Evolutionary conservation across 53 echinoderm and acorn worm species (phyloP).

Genomic region (Pentamera pediparva): DNA sequence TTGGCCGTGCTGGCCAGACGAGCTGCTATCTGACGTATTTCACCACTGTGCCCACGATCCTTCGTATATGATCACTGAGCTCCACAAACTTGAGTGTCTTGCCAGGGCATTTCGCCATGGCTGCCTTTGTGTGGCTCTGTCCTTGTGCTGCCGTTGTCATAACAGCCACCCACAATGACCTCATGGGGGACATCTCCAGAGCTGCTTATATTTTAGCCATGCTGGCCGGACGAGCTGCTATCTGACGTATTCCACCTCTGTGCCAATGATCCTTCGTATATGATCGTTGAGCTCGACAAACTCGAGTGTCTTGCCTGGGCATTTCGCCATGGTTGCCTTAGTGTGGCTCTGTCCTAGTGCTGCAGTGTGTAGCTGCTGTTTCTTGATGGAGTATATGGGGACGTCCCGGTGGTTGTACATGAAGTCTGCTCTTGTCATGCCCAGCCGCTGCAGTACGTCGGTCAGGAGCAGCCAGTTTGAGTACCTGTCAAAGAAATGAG

Average conservation of each 20-base stretch:
- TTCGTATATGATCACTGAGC: too few relatives aligned
- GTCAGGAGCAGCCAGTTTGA: constrained; percentile 54
- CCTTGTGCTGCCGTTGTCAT: too few relatives aligned
- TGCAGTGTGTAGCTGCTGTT: constrained; percentile 19
- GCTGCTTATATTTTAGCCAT: too few relatives aligned
- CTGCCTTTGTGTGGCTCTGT: too few relatives aligned
- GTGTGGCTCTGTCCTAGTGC: background rate
- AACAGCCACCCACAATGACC: too few relatives aligned
- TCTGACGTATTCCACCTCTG: constrained; percentile 19
- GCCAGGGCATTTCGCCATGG: too few relatives aligned
- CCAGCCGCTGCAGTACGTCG: constrained; percentile 39
- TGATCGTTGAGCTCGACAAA: constrained; percentile 34
- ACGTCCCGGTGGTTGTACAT: constrained; percentile 24
- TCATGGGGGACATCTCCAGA: too few relatives aligned
- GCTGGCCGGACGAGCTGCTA: too few relatives aligned
- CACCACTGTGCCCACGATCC: too few relatives aligned
- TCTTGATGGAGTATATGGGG: background rate
- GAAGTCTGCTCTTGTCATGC: constrained; percentile 25
- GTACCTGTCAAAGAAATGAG: constrained; percentile 39
- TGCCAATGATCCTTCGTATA: constrained; percentile 14
- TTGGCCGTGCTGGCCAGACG: too few relatives aligned
- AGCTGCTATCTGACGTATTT: too few relatives aligned
- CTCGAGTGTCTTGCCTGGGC: constrained; percentile 16
- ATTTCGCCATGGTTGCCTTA: background rate
- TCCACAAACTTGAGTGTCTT: too few relatives aligned